These are phyloP conservation scores for Astyanax mexicanus DNA, from an alignment of 2,797 vertebrate genomes.

Conservation along the genomic window DNA sequence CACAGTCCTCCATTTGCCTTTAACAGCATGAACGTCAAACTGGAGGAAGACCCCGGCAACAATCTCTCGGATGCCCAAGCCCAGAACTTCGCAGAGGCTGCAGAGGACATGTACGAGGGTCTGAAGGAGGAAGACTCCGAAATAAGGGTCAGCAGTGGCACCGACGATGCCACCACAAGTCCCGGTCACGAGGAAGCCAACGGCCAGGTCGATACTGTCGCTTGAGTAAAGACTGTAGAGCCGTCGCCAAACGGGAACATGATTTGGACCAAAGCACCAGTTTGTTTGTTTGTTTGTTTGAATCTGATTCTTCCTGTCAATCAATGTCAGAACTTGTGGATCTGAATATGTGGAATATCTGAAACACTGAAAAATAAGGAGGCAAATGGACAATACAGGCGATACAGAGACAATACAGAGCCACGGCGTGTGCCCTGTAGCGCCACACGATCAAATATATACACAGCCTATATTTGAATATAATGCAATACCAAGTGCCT, in stretches of 20 bases:
- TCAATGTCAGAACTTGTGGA: not conserved
- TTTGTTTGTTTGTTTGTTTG: too few species aligned
- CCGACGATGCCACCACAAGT: slow-evolving; percentile 56
- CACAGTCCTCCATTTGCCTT: slow-evolving; percentile 60
- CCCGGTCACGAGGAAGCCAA: slow-evolving; percentile 48
- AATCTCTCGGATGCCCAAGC: slow-evolving; percentile 55
- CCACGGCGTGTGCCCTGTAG: not conserved
- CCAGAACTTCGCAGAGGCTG: slow-evolving; percentile 63
- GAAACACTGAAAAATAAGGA: not conserved
- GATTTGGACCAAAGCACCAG: too few species aligned
- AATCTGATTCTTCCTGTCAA: slow-evolving; percentile 1
- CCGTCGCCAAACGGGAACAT: too few species aligned
- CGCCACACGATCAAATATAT: slow-evolving; percentile 21
- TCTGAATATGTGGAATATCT: too few species aligned
- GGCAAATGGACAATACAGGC: not conserved
- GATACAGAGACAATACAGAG: not conserved
- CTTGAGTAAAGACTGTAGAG: too few species aligned
- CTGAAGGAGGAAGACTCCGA: slow-evolving; percentile 59
- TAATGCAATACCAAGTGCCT: slow-evolving; percentile 53
- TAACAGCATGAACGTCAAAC: slow-evolving; percentile 48
- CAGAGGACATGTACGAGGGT: slow-evolving; percentile 58
- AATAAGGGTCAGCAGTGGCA: slow-evolving; percentile 51
- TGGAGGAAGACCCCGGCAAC: slow-evolving; percentile 51
- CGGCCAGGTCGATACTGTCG: slow-evolving; percentile 47
- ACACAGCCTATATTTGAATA: slow-evolving; percentile 20